A percentile compares a stretch with the other conserved stretches of the same genome.
These are phyloP conservation scores for Microcebus lehilahytsara DNA, from an alignment of 2,113 vertebrate genomes.

Conservation along the genomic window DNA sequence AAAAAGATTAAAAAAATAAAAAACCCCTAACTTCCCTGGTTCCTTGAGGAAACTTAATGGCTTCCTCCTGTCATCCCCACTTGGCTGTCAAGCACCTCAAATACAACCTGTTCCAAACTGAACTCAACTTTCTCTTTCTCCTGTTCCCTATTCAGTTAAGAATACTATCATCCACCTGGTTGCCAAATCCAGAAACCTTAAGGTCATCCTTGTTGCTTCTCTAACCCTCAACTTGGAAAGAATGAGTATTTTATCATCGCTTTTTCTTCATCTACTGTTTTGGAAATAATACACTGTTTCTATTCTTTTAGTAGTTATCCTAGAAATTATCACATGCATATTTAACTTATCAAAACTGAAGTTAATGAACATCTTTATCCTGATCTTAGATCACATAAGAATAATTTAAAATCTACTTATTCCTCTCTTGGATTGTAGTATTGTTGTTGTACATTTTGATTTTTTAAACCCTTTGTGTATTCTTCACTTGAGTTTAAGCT, in stretches of 20 bases:
- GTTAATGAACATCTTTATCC: neutral
- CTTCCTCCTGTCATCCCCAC: neutral
- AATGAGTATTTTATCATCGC: neutral
- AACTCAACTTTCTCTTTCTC: neutral
- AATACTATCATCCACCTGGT: neutral
- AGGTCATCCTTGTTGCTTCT: neutral
- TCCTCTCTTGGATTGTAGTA: neutral
- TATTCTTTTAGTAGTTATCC: neutral
- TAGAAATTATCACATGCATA: neutral
- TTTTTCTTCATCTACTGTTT: neutral
- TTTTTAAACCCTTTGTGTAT: neutral
- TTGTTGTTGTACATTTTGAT: neutral
- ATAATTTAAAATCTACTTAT: slow-evolving; percentile 18
- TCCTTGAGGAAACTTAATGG: neutral
- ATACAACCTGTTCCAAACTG: neutral
- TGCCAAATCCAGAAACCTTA: neutral
- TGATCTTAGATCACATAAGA: neutral
- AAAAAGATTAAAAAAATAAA: neutral
- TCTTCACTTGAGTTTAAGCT: neutral
- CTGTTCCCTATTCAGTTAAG: neutral
- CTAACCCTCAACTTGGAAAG: neutral
- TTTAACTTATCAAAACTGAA: slow-evolving; percentile 1
- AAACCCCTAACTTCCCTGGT: neutral
- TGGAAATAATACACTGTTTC: neutral
- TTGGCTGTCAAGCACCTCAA: neutral